Evolutionary conservation across 2,888 invertebrate genomes (phyloP).

Genomic region (Vannuccia rotundouncinata): DNA sequence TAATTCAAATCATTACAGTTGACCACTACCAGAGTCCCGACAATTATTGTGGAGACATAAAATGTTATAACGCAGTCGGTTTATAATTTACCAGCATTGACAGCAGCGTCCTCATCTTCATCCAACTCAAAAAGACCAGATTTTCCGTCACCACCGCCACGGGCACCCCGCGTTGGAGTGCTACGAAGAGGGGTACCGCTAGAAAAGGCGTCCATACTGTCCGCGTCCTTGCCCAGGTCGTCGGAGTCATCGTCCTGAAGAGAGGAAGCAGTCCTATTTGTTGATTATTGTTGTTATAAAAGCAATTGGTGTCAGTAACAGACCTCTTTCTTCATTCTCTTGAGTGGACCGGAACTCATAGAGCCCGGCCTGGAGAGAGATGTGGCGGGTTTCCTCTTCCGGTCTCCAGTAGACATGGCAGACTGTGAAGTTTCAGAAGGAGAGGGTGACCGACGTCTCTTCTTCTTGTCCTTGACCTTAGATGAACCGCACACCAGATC

Average conservation of each 20-base stretch:
- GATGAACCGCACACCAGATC: not conserved
- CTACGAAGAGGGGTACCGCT: not conserved
- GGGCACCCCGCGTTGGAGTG: constrained; percentile 16
- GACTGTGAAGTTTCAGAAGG: constrained; percentile 11
- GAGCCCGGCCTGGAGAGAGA: not conserved
- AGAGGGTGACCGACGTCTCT: constrained; percentile 38
- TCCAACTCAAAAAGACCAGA: constrained; percentile 22
- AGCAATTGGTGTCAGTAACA: too few species aligned
- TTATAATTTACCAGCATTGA: not conserved
- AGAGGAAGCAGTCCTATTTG: too few species aligned
- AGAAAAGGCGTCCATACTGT: not conserved
- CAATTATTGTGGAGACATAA: too few species aligned
- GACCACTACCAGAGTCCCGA: too few species aligned
- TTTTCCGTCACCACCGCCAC: not conserved
- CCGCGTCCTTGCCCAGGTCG: not conserved
- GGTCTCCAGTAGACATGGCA: not conserved
- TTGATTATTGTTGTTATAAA: too few species aligned
- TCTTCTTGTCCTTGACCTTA: constrained; percentile 32
- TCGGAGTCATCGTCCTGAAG: not conserved
- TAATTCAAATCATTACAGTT: too few species aligned
- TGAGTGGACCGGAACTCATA: not conserved
- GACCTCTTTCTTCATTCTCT: not conserved
- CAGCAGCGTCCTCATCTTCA: not conserved
- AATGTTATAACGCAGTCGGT: too few species aligned
- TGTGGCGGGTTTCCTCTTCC: not conserved